Percentiles rank a stretch among this genome's conserved stretches.
Conservation (phyloP, 2,888 invertebrate genomes). For the Drosophila fulvimacula region DNA sequence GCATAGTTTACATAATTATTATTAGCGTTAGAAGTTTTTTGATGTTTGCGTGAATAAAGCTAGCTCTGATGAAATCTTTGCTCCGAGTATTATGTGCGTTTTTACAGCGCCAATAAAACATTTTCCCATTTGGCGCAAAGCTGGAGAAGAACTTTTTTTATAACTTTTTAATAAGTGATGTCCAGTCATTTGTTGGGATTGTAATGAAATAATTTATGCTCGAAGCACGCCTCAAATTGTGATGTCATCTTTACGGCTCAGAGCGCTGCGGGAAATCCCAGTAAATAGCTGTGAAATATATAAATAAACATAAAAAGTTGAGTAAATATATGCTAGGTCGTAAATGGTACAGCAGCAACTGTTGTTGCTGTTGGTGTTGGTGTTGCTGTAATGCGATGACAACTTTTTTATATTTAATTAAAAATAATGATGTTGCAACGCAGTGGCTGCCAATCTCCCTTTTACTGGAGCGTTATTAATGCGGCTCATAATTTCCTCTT, state of each 20-base stretch:
- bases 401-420: conserved; percentile 76
- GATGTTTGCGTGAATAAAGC: background rate
- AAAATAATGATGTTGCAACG: conserved; percentile 71
- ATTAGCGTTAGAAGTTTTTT: background rate
- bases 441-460: conserved; percentile 43
- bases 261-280: conserved; percentile 30
- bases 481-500: conserved; percentile 65
- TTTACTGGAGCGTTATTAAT: conserved; percentile 68
- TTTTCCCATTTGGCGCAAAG: conserved; percentile 7
- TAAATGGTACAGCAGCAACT: conserved; percentile 18
- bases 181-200: conserved; percentile 32
- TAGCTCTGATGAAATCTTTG: background rate
- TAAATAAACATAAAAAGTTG: background rate
- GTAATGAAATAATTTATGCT: conserved; percentile 63
- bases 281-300: conserved; percentile 54
- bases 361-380: background rate
- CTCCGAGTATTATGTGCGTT: background rate
- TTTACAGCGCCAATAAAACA: conserved; percentile 8
- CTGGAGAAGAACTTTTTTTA: conserved; percentile 43
- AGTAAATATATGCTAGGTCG: conserved; percentile 22
- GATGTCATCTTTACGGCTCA: conserved; percentile 59
- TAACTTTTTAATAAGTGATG: conserved; percentile 72
- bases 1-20: conserved; percentile 4
- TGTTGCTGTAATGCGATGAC: conserved; percentile 47
- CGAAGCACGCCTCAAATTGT: conserved; percentile 49